Base-by-base conservation (phyloP, 2,888 invertebrate genomes). In the Scrobipalpa costella region DNA sequence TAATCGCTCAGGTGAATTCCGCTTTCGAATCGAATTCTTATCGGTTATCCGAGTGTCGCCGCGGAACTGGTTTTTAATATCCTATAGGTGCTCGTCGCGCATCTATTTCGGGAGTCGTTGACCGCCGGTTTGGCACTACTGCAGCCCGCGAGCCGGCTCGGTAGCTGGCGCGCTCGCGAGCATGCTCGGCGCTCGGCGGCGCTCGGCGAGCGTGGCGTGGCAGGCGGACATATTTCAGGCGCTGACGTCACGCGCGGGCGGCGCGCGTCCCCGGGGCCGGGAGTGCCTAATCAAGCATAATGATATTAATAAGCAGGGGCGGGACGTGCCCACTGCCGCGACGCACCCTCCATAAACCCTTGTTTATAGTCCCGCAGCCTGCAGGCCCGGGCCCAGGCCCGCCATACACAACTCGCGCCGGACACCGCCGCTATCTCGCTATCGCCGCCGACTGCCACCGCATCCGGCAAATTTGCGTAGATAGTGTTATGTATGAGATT, bases 81-180 rank as follows among this genome's bases (percentile, higher is more conserved):
- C 82, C 75, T 85, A 83, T 84, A 83, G 87, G 84, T 83, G 87
- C 79, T 79, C 79, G 80, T 77, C 79, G 82, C 81, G 88, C 88
- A 81, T 86, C 89, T 89, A 89, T 89, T 90, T 90, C 86, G 90
- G 89, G 88, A 89, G 90, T 90, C 90, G 89, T 84, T 88, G 90
- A 90, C 90, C 90, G 89, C 84, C 79, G 77, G 83, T 80, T 83
- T 83, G 86, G 86, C 86, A 83, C n/a, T n/a, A n/a, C n/a, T n/a
- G n/a, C n/a, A n/a, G n/a, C n/a, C n/a, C n/a, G n/a, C n/a, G n/a
- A n/a, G n/a, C n/a, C n/a, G n/a, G 79, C 77, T 77, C 64, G 69
- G 17, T 13, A n/a, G 8, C 55, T 49, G n/a, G 7, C 19, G 1
- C 2, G 50, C 50, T 19, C 2, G 49, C 17, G 57, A 2, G 57